Evolutionary conservation across 2,888 invertebrate species (phyloP), one percentile per base, ranked within the genome.

Genomic region (Dione vanillae): DNA sequence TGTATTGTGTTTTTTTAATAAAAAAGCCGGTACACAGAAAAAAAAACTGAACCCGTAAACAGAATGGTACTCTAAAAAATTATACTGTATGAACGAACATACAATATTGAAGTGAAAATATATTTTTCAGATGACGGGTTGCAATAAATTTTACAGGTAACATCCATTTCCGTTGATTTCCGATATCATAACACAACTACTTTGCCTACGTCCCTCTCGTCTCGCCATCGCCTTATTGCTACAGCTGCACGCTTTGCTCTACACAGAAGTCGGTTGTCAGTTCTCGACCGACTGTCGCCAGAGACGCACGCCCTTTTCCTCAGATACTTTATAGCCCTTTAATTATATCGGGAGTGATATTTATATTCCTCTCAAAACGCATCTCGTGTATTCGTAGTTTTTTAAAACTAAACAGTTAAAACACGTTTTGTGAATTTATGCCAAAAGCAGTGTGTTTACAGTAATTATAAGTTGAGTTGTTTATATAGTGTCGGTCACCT

Each of bases 301-400:
- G 81, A 83, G 87, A 76, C 87, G 88, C 87, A 86, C 91, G 91
- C 83, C 87, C 87, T 87, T 83, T 73, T 82, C 84, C 83, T 75
- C 74, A 74, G 76, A 77, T 76, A 77, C 78, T 78, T 77, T 81
- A 83, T 83, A 84, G 85, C 87, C 85, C 86, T 85, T 84, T 83
- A 81, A 80, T 85, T 80, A 80, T 83, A 88, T 88, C 74, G 73
- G 76, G 77, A 79, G 77, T 78, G 78, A 79, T 88, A 90, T 89
- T 88, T 89, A 88, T 88, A 88, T 84, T 86, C 79, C 80, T 78
- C 85, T 86, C 84, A 85, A 86, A 89, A 83, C 82, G 85, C 83
- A 86, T 87, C 86, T 83, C 80, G 76, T 69, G 72, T 73, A 74
- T 77, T 72, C 74, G 77, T 76, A 79, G 80, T 80, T 78, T 73